Evolutionary conservation across 2,797 vertebrate species (phyloP), one percentile per base, ranked within the genome.

Genomic region (Sebastes alutus): DNA sequence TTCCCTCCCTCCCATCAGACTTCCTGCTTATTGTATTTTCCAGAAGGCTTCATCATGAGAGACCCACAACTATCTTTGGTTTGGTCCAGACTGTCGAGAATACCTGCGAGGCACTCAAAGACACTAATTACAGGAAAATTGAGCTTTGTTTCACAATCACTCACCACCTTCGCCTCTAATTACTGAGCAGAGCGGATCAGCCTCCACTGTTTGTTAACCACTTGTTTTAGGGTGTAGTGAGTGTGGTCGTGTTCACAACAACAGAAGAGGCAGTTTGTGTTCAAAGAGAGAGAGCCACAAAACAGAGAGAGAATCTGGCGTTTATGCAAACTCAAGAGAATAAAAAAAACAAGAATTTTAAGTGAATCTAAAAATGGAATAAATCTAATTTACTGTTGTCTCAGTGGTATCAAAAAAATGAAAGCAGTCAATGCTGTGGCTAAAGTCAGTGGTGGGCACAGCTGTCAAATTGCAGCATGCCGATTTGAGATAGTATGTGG

Each of bases 361-460:
- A 77, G 62, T 63, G 23, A 75, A 72, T 81, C 85, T 83, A 75
- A 76, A 89, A 78, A 80, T 58, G 27, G 77, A 75, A 67, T 52
- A n/a, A 61, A 58, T 65, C 20, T 60, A 62, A 71, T 56, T 64
- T 83, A 11, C 38, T 66, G 52, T 11, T 62, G 14, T 77, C 35
- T 13, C 29, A 38, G 42, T 42, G 38, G 46, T 27, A 67, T 67
- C 2, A 9, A 63, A 66, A 81, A 79, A 77, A 65, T 0, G 0
- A 32, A 32, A 32, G 1, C 27, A 25, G 93, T 92, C 82, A 88
- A 87, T 29, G 68, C 72, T 88, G 90, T 1, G 79, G 80, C 84
- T 93, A 87, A 92, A 94, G 87, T 89, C 88, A 90, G 92, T 55
- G 67, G 75, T 35, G 83, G 84, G 82, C 75, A 87, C 87, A 91